A percentile compares a stretch with the other conserved stretches of the same genome.
Conservation (phyloP, 2,113 vertebrate genomes). For the Prionailurus viverrinus region DNA sequence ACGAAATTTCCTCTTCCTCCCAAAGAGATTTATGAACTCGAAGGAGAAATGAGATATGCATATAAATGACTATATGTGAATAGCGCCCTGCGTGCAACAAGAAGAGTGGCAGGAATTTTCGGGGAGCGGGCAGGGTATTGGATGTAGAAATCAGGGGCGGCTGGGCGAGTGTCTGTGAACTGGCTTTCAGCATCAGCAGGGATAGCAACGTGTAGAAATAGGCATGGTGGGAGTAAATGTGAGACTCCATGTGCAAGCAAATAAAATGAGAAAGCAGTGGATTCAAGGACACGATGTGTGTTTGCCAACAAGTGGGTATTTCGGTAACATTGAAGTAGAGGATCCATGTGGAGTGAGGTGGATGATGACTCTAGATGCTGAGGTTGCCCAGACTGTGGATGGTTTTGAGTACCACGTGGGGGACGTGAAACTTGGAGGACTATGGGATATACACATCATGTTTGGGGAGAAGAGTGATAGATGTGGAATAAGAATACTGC, state of each 20-base stretch:
- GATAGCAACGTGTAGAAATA: no score
- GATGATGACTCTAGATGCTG: no score
- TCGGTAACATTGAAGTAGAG: neutral
- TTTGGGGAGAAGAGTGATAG: neutral
- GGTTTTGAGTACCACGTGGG: accelerated
- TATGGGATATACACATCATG: accelerated
- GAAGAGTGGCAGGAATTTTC: neutral
- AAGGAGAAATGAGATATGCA: neutral
- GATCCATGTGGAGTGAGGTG: accelerated
- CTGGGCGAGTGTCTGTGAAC: neutral
- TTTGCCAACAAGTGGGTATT: accelerated
- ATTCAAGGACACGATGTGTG: neutral
- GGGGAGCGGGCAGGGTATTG: neutral
- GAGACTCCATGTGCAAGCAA: neutral
- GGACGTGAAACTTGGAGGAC: neutral
- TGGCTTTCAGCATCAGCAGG: neutral
- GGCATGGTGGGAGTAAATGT: neutral
- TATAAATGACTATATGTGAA: neutral
- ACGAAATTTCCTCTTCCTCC: neutral
- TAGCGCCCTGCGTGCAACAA: neutral
- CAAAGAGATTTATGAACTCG: neutral
- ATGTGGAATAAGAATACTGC: neutral
- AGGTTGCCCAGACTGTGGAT: no score
- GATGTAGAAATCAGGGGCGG: no score
- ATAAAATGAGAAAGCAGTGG: neutral